A percentile compares a stretch with the other conserved stretches of the same genome.
Evolutionary conservation across 2,113 vertebrate species (phyloP).

Genomic region (Callaeas wilsoni): DNA sequence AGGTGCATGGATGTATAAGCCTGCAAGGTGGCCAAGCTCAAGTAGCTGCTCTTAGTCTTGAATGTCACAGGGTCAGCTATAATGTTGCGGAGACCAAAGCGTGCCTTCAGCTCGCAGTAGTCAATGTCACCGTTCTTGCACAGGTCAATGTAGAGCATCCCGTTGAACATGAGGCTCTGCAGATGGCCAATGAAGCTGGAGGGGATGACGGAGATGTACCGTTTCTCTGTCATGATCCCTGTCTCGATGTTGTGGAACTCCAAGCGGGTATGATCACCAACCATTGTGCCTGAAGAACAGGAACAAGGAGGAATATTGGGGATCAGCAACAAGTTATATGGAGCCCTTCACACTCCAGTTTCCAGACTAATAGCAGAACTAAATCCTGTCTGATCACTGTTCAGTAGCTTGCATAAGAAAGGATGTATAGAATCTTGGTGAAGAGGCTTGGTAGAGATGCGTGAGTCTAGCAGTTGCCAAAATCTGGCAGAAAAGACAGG

Average conservation of each 20-base stretch:
- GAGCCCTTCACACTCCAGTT: background rate
- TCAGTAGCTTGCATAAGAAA: background rate
- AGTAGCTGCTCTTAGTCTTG: constrained; percentile 94
- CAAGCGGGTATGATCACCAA: constrained; percentile 97
- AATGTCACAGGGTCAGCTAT: constrained; percentile 95
- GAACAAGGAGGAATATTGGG: background rate
- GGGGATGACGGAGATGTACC: constrained; percentile 90
- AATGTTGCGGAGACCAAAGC: constrained; percentile 93
- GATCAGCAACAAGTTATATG: background rate
- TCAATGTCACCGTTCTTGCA: constrained; percentile 99
- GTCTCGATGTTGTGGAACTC: constrained; percentile 99
- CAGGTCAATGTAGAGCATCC: constrained; percentile 95
- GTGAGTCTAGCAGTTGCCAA: background rate
- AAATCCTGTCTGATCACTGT: background rate
- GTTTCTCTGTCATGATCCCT: constrained; percentile 95
- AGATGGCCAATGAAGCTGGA: constrained; percentile 98
- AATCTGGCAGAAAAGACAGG: background rate
- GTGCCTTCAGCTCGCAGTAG: constrained; percentile 94
- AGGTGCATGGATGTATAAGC: constrained; percentile 98
- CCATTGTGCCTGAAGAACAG: constrained; percentile 87
- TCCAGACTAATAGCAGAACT: background rate
- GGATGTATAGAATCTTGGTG: background rate
- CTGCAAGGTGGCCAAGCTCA: constrained; percentile 92
- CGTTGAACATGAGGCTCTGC: constrained; percentile 96
- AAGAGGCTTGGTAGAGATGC: background rate